These are phyloP conservation scores for Apodemia zela DNA, from an alignment of 2,888 invertebrate genomes.

Conservation along the genomic window DNA sequence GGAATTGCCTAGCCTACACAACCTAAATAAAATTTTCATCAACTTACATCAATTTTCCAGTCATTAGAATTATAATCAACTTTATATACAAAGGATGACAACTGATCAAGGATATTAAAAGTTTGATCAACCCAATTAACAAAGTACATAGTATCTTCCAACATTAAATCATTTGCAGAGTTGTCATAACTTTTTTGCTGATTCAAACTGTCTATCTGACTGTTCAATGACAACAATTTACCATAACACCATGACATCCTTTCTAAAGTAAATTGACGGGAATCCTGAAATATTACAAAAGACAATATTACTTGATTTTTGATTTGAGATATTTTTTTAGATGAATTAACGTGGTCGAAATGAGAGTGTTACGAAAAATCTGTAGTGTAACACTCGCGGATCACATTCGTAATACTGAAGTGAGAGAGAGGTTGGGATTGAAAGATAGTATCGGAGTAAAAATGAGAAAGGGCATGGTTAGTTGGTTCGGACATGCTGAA, in stretches of 20 bases:
- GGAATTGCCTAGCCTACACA: too few species aligned
- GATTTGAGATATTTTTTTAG: too few species aligned
- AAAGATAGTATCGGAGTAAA: too few species aligned
- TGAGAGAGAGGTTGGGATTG: too few species aligned
- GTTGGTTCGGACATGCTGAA: too few species aligned
- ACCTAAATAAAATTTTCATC: not conserved
- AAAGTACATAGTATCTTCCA: constrained; percentile 61
- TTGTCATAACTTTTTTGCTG: constrained; percentile 28
- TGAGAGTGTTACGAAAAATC: too few species aligned
- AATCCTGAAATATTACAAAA: constrained; percentile 48
- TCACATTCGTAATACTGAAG: too few species aligned
- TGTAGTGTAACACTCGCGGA: too few species aligned
- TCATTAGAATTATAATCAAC: constrained; percentile 46
- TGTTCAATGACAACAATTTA: constrained; percentile 47
- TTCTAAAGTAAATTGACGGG: constrained; percentile 56
- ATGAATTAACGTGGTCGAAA: too few species aligned
- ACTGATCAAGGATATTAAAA: constrained; percentile 59
- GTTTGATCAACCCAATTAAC: constrained; percentile 74
- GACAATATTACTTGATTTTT: not conserved
- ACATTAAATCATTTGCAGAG: constrained; percentile 43
- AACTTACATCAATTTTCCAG: constrained; percentile 59
- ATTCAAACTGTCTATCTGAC: constrained; percentile 38
- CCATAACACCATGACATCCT: constrained; percentile 64
- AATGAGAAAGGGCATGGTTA: too few species aligned
- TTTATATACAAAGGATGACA: constrained; percentile 52